Conservation (phyloP, 2,113 vertebrate genomes). For the Anhinga anhinga region DNA sequence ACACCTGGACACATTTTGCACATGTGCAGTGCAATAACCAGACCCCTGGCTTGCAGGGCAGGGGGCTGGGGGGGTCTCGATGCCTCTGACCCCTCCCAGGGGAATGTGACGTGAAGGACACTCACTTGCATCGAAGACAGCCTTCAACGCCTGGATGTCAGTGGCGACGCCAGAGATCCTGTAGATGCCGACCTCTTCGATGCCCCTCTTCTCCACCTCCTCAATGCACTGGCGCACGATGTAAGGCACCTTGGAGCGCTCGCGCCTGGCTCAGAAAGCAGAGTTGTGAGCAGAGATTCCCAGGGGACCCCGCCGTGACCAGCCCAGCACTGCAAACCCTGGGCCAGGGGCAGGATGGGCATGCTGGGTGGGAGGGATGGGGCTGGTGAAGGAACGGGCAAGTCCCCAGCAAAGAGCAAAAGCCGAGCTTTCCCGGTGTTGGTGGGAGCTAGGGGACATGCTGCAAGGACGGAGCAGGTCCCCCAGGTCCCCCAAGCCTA, state of each 20-base stretch:
- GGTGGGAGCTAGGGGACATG: neutral
- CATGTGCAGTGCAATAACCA: neutral
- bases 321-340: neutral
- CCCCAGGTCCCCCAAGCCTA: neutral
- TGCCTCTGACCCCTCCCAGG: neutral
- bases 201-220: slow-evolving; percentile 98
- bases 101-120: accelerated
- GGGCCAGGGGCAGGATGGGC: neutral
- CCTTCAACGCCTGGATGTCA: slow-evolving; percentile 95
- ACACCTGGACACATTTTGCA: neutral
- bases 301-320: accelerated
- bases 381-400: accelerated
- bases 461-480: neutral
- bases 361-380: neutral
- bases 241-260: slow-evolving; percentile 99
- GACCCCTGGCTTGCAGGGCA: neutral
- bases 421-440: accelerated
- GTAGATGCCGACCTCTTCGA: slow-evolving; percentile 98
- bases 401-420: neutral
- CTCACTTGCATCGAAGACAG: slow-evolving; percentile 95
- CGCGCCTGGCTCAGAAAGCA: slow-evolving; percentile 76
- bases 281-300: neutral
- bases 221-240: slow-evolving; percentile 98
- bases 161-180: slow-evolving; percentile 98
- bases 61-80: accelerated